These are phyloP conservation scores for Salminus brasiliensis DNA, from an alignment of 2,113 vertebrate species.

Conservation along the genomic window DNA sequence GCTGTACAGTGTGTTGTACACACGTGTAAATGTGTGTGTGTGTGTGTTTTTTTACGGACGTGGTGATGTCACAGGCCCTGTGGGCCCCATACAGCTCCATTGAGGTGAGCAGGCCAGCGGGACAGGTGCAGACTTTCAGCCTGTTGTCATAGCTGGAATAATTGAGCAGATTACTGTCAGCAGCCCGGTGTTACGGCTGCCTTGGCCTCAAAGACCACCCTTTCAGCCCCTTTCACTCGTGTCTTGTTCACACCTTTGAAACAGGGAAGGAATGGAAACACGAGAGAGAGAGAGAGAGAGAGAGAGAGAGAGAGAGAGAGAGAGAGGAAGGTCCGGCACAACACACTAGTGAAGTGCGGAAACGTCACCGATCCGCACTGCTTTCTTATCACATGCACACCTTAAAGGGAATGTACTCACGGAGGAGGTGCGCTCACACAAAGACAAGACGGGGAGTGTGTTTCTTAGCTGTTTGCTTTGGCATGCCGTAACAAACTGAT, in stretches of 20 bases:
- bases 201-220: conserved; percentile 54
- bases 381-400: not conserved
- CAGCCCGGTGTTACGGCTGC: conserved; percentile 47
- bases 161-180: conserved; percentile 50
- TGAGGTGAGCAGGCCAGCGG: conserved; percentile 51
- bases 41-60: not conserved
- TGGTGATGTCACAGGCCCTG: conserved; percentile 38
- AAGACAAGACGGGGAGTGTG: too few species aligned
- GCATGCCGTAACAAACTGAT: conserved; percentile 19
- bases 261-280: conserved; percentile 7
- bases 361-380: conserved; percentile 15
- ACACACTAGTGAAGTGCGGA: conserved; percentile 12
- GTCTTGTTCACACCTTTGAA: conserved; percentile 54
- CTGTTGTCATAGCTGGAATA: conserved; percentile 24
- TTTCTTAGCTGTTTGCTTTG: conserved; percentile 45
- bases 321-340: not conserved
- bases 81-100: conserved; percentile 42
- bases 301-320: too few species aligned
- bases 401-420: not conserved
- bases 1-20: not conserved
- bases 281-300: not conserved
- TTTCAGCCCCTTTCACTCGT: conserved; percentile 53
- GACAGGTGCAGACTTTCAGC: conserved; percentile 39
- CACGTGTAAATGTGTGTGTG: conserved; percentile 28
- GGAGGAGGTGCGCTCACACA: not conserved